phyloP scores from a whole-genome alignment of 1,140 invertebrate species.

The Bombus turneri region DNA sequence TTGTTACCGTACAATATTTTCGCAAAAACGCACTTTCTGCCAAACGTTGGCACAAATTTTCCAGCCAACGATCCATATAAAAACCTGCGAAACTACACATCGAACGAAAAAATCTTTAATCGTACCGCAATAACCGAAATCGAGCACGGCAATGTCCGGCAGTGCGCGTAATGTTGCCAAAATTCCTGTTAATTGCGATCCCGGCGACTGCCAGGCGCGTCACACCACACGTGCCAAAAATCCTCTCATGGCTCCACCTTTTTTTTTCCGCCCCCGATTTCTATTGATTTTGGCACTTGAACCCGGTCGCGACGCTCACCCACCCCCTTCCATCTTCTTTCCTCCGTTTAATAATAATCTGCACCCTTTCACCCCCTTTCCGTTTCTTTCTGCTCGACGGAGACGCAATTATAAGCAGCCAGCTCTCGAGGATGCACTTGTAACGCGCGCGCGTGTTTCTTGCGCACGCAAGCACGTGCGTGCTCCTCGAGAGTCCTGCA shows the following conservation, averaged over 20 bases:
- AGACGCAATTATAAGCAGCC: slow-evolving; percentile 41
- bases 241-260: neutral
- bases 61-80: neutral
- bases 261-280: neutral
- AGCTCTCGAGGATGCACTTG: slow-evolving; percentile 32
- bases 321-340: neutral
- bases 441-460: neutral
- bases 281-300: slow-evolving; percentile 50
- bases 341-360: slow-evolving; percentile 23
- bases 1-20: neutral
- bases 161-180: slow-evolving; percentile 32
- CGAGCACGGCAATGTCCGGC: neutral
- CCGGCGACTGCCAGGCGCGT: neutral
- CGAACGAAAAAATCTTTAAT: neutral
- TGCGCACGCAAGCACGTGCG: slow-evolving; percentile 20
- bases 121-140: neutral
- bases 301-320: neutral
- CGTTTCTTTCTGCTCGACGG: neutral
- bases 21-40: neutral
- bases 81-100: too few species aligned
- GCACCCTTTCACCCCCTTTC: too few species aligned
- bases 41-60: neutral
- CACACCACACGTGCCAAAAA: slow-evolving; percentile 44
- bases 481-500: slow-evolving; percentile 24
- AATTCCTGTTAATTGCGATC: slow-evolving; percentile 32